Base-by-base conservation (phyloP, 2,888 invertebrate species). In the Lordiphosa fenestrarum region DNA sequence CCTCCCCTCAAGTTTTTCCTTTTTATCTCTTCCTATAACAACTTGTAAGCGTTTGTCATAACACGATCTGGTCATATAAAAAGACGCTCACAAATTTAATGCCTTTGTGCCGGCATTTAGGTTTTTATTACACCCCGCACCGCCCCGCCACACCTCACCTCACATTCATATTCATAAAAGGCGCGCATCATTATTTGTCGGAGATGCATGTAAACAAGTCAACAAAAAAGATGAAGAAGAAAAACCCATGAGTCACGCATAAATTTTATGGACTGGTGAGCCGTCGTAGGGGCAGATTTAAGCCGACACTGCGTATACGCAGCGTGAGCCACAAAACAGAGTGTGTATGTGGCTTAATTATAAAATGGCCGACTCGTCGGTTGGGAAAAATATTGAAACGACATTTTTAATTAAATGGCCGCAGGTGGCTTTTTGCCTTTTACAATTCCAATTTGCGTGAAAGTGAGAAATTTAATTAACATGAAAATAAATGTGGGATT, bases 31-130 rank as follows among this genome's bases (percentile, higher is more conserved):
- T 35, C 39, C n/a, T 6, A 76, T 76, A 77, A 76, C 82, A 81
- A 48, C 60, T 46, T 70, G 77, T 72, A 72, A 63, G 64, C 55
- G 55, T 47, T 47, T 56, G 64, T 63, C 64, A 78, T 82, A 75
- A 82, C 77, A 77, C 83, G 77, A 77, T 75, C 57, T 68, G 72
- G 68, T 56, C 77, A 63, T 77, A 77, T 77, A 77, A 81, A 78
- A 73, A 61, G 30, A 30, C 19, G 55, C 59, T 48, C 54, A 71
- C 77, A 71, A 77, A 81, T 76, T 77, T 81, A 69, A 80, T 69
- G 75, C 53, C 53, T 51, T 39, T 48, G 42, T 52, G 71, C 53
- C 58, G 72, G 54, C 65, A 70, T 59, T 80, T 75, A 60, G 58
- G 58, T 59, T 76, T 76, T 81, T 77, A 81, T 68, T 73, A 25